phyloP scores from a whole-genome alignment of 1,140 invertebrate species.

The Papilio dardanus region DNA sequence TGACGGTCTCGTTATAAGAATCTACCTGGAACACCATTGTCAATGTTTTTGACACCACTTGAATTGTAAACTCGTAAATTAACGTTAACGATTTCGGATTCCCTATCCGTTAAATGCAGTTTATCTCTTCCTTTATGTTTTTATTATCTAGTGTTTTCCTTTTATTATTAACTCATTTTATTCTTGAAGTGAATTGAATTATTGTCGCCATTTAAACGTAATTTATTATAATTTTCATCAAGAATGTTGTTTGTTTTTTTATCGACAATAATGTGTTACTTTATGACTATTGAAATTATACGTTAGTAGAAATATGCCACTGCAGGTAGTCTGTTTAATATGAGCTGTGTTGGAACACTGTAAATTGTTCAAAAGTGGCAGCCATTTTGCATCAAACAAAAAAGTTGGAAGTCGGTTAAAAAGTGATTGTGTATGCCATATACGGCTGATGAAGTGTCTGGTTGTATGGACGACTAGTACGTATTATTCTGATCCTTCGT shows the following conservation, averaged over 20 bases:
- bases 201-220: neutral
- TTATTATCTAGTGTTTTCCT: neutral
- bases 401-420: too few relatives aligned
- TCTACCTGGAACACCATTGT: slow-evolving; percentile 15
- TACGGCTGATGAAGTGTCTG: too few relatives aligned
- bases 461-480: too few relatives aligned
- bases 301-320: too few relatives aligned
- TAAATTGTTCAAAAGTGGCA: too few relatives aligned
- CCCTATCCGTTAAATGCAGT: neutral
- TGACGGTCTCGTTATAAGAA: neutral
- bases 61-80: slow-evolving; percentile 7
- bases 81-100: slow-evolving; percentile 7
- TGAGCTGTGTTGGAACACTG: too few relatives aligned
- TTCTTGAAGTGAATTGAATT: neutral
- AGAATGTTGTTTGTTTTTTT: neutral
- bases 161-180: neutral
- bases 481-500: too few relatives aligned
- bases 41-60: slow-evolving; percentile 3
- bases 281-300: too few relatives aligned
- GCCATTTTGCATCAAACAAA: too few relatives aligned
- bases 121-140: slow-evolving; percentile 1
- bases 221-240: neutral
- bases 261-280: neutral
- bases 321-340: too few relatives aligned
- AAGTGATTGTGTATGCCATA: too few relatives aligned